Percentiles rank a stretch among this genome's conserved stretches.
Conservation (phyloP, 2,797 vertebrate genomes). For the Echeneis naucrates region DNA sequence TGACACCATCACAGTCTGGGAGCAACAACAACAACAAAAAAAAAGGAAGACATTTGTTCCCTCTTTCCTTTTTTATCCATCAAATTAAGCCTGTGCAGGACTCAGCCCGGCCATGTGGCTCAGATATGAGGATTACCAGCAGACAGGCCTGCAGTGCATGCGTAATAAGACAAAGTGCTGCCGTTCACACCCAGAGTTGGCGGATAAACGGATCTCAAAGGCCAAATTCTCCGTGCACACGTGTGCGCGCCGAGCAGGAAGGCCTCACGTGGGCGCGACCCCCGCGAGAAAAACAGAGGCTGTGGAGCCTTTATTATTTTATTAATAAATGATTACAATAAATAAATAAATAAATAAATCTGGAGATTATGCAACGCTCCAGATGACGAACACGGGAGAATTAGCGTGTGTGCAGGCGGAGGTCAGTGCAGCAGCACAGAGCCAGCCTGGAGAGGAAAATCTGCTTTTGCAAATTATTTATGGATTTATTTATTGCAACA, state of each 20-base stretch:
- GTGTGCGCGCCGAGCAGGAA: slow-evolving; percentile 62
- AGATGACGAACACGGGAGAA: slow-evolving; percentile 37
- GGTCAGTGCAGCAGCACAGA: neutral
- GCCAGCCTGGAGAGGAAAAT: neutral
- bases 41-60: neutral
- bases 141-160: slow-evolving; percentile 51
- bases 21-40: no score
- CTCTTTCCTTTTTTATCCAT: fast-evolving
- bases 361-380: slow-evolving; percentile 48
- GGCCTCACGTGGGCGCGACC: slow-evolving; percentile 61
- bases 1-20: neutral
- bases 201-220: slow-evolving; percentile 74
- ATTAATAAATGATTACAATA: no score
- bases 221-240: slow-evolving; percentile 73
- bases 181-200: slow-evolving; percentile 63
- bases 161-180: slow-evolving; percentile 62
- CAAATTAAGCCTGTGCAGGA: slow-evolving; percentile 36
- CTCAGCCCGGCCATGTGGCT: slow-evolving; percentile 50
- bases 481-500: neutral
- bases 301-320: slow-evolving; percentile 17
- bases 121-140: slow-evolving; percentile 63
- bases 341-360: neutral
- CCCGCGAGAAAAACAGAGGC: slow-evolving; percentile 12
- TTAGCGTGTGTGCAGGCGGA: slow-evolving; percentile 18
- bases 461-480: neutral